Percentiles rank a stretch among this genome's conserved stretches.
These are phyloP conservation scores for Sanderia malayensis DNA, from an alignment of 30 jellyfish, hydroid and myxozoan genomes.

Conservation along the genomic window DNA sequence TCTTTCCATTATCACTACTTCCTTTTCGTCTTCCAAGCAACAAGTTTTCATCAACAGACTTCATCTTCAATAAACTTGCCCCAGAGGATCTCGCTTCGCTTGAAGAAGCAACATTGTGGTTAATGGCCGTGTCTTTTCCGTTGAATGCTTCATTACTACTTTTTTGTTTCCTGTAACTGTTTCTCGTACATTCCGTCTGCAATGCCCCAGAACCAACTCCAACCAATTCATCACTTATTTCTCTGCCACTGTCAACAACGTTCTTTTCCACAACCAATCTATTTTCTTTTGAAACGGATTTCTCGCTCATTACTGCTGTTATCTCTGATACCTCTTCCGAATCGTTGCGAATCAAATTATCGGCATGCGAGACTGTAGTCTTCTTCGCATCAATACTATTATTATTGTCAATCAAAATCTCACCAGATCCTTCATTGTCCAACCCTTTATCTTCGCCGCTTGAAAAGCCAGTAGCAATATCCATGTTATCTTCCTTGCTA, in stretches of 20 bases:
- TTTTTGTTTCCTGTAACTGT: conserved; percentile 1
- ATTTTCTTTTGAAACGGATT: neutral
- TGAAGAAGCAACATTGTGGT: too few relatives aligned
- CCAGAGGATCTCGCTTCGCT: too few relatives aligned
- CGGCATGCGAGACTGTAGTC: neutral
- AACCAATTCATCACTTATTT: neutral
- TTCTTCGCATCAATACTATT: neutral
- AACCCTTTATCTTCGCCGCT: neutral
- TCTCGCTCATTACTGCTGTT: neutral
- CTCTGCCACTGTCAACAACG: neutral
- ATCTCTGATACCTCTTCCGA: neutral
- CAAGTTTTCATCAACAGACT: conserved; percentile 43
- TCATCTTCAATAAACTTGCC: conserved; percentile 10
- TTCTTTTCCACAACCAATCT: neutral
- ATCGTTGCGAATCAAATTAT: neutral
- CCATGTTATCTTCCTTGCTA: neutral
- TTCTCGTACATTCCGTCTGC: neutral
- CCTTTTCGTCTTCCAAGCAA: conserved; percentile 12
- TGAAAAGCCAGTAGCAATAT: neutral
- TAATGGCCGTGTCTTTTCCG: too few relatives aligned
- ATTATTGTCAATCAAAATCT: neutral
- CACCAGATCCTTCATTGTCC: neutral
- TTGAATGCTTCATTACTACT: conserved; percentile 65
- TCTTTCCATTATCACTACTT: conserved; percentile 17
- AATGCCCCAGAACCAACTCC: neutral